Percentiles rank a stretch among this genome's conserved stretches.
Conservation (phyloP, 2,888 invertebrate genomes). For the Galeruca laticollis region DNA sequence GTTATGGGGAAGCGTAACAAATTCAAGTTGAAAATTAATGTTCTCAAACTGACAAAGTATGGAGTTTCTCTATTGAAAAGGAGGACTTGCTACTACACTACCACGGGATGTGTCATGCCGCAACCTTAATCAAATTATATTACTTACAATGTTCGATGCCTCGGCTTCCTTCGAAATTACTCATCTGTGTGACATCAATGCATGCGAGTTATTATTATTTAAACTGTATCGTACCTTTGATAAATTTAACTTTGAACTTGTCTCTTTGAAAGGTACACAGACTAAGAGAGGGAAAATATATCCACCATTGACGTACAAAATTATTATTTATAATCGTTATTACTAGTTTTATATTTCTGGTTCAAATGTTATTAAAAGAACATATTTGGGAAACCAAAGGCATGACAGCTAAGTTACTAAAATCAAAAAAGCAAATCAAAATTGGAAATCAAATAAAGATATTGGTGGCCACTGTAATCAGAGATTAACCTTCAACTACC, state of each 20-base stretch:
- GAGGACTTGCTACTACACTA: conserved; percentile 5
- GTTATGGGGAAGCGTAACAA: conserved; percentile 24
- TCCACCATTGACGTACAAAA: no score
- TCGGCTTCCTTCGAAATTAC: conserved; percentile 14
- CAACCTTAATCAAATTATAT: conserved; percentile 29
- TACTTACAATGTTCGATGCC: conserved; percentile 21
- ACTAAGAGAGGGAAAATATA: no score
- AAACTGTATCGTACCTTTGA: neutral
- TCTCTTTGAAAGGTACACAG: no score
- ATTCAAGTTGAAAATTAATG: conserved; percentile 37
- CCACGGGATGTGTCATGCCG: neutral
- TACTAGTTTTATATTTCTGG: no score
- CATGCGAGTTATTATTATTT: neutral
- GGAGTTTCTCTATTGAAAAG: conserved; percentile 23
- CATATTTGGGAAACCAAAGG: no score
- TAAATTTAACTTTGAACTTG: neutral
- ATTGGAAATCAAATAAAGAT: no score
- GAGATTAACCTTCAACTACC: no score
- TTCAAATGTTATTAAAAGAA: no score
- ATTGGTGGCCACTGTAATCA: no score
- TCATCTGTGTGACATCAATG: conserved; percentile 15
- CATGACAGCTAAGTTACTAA: no score
- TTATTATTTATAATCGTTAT: no score
- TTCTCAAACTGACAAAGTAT: conserved; percentile 40
- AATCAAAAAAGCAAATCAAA: no score